Conservation (phyloP, 2,888 invertebrate genomes). For the Troides aeacus region DNA sequence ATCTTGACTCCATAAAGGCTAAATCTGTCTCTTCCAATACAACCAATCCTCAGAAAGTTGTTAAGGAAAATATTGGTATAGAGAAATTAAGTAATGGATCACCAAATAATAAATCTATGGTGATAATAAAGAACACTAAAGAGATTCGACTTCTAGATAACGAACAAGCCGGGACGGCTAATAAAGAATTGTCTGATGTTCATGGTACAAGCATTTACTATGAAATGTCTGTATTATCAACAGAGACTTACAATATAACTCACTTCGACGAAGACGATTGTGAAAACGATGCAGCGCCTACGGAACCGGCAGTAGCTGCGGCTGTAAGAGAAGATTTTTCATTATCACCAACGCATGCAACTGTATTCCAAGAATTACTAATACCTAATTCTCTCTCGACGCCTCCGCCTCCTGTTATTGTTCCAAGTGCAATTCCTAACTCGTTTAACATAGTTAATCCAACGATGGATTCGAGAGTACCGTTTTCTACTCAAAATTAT, state of each 20-base stretch:
- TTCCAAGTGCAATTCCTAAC: slow-evolving; percentile 33
- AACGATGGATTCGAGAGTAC: slow-evolving; percentile 28
- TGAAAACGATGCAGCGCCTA: slow-evolving; percentile 58
- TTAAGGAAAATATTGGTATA: slow-evolving; percentile 62
- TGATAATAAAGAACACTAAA: slow-evolving; percentile 78
- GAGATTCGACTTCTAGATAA: slow-evolving; percentile 70
- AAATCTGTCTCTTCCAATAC: slow-evolving; percentile 52
- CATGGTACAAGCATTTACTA: slow-evolving; percentile 77
- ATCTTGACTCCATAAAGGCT: slow-evolving; percentile 62
- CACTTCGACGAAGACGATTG: slow-evolving; percentile 65
- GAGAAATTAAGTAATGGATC: slow-evolving; percentile 69
- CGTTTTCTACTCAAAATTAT: slow-evolving; percentile 54
- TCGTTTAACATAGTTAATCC: slow-evolving; percentile 35
- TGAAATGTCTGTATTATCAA: slow-evolving; percentile 73
- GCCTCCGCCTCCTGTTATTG: slow-evolving; percentile 40
- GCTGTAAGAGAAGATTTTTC: slow-evolving; percentile 52
- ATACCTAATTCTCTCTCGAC: slow-evolving; percentile 43
- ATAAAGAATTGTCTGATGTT: slow-evolving; percentile 68
- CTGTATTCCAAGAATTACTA: slow-evolving; percentile 40
- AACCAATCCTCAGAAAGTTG: slow-evolving; percentile 54
- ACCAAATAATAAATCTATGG: slow-evolving; percentile 71
- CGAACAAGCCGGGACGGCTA: slow-evolving; percentile 62
- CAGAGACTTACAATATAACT: slow-evolving; percentile 68
- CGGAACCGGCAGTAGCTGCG: slow-evolving; percentile 55
- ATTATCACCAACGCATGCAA: slow-evolving; percentile 48